Evolutionary conservation across 2,797 vertebrate genomes (phyloP).

Genomic region (Pelochelys cantorii): DNA sequence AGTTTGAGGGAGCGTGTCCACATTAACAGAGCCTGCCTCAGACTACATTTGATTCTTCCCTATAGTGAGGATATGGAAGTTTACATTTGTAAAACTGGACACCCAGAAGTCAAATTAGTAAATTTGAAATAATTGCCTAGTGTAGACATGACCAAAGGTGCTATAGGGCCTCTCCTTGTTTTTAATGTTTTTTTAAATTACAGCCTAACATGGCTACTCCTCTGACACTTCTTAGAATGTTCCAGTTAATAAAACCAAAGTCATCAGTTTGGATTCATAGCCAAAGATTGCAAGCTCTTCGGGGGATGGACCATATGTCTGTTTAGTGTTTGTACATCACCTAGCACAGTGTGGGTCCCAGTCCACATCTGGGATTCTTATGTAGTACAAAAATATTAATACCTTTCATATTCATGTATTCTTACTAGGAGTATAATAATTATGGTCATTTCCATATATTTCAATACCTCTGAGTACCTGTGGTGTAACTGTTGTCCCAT

Average conservation of each 20-base stretch:
- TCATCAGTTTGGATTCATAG: not conserved
- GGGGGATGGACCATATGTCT: not conserved
- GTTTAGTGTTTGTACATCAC: not conserved
- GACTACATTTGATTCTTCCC: too few species aligned
- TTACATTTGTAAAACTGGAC: too few species aligned
- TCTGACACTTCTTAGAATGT: not conserved
- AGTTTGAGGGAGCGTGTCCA: too few species aligned
- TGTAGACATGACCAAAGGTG: too few species aligned
- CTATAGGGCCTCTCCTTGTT: too few species aligned
- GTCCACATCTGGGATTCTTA: not conserved
- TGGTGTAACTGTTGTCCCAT: not conserved
- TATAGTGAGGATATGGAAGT: too few species aligned
- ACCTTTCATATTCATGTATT: not conserved
- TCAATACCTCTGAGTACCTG: not conserved
- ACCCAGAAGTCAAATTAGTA: too few species aligned
- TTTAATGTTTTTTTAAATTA: too few species aligned
- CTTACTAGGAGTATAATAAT: not conserved
- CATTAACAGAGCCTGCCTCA: too few species aligned
- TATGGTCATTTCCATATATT: not conserved
- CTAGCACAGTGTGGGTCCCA: not conserved
- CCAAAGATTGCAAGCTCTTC: not conserved
- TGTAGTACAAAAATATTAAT: not conserved
- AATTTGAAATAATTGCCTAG: too few species aligned
- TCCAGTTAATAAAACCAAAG: not conserved
- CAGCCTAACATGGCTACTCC: too few species aligned